Evolutionary conservation across 2,888 invertebrate species (phyloP).

Genomic region (Ametastegia equiseti): DNA sequence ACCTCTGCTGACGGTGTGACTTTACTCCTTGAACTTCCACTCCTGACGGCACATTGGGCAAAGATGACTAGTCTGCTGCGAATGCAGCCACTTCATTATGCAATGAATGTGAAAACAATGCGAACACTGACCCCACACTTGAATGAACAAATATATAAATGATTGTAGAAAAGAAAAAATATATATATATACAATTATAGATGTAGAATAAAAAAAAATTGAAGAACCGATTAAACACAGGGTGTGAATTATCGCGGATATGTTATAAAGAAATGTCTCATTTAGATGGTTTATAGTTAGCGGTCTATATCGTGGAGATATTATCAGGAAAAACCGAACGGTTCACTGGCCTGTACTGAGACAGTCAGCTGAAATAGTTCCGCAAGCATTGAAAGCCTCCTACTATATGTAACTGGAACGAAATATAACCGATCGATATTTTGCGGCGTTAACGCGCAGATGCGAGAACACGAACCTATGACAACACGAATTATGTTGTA

Average conservation of each 20-base stretch:
- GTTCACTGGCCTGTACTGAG: constrained; percentile 13
- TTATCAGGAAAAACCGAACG: not conserved
- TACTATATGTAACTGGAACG: constrained; percentile 36
- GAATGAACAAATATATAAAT: constrained; percentile 59
- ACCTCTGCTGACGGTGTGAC: constrained; percentile 49
- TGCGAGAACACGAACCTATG: constrained; percentile 49
- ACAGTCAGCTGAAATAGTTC: constrained; percentile 20
- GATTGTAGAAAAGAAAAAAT: not conserved
- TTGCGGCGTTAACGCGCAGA: constrained; percentile 58
- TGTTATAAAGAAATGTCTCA: not conserved
- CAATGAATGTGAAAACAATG: constrained; percentile 99
- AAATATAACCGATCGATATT: constrained; percentile 62
- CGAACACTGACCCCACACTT: constrained; percentile 98
- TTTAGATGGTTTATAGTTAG: no score
- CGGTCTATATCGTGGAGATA: not conserved
- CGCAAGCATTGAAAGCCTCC: not conserved
- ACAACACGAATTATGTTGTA: constrained; percentile 29
- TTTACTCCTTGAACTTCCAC: constrained; percentile 95
- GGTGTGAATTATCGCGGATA: not conserved
- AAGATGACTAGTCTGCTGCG: constrained; percentile 91
- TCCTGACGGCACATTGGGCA: constrained; percentile 99
- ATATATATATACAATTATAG: not conserved
- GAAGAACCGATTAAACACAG: not conserved
- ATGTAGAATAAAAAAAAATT: not conserved
- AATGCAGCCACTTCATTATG: constrained; percentile 99